These are phyloP conservation scores for Ahaetulla prasina DNA, from an alignment of 2,113 vertebrate genomes.

Conservation along the genomic window DNA sequence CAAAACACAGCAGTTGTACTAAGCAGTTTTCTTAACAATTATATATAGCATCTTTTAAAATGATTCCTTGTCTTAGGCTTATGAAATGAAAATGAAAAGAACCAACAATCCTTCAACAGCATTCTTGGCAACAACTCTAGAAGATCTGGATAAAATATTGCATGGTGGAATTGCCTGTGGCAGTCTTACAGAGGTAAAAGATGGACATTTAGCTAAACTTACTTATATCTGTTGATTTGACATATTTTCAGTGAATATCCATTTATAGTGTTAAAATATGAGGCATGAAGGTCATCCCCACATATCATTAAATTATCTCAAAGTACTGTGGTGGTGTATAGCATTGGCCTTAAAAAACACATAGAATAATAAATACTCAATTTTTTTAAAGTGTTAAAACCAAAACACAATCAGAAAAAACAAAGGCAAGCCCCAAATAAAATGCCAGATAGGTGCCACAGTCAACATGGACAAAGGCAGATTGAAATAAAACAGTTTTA, in stretches of 20 bases:
- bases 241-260: not conserved
- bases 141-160: conserved; percentile 69
- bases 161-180: conserved; percentile 76
- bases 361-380: not conserved
- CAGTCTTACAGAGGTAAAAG: conserved; percentile 79
- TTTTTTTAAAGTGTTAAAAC: not conserved
- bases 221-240: not conserved
- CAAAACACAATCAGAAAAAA: not conserved
- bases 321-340: not conserved
- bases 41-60: not conserved
- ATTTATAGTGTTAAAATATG: not conserved
- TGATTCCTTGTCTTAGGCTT: conserved; percentile 60
- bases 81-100: conserved; percentile 67
- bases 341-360: not conserved
- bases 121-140: conserved; percentile 70
- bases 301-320: not conserved
- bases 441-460: not conserved
- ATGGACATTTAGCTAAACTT: not conserved
- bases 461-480: not conserved
- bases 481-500: not conserved
- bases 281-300: not conserved
- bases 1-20: not conserved
- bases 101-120: conserved; percentile 43
- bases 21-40: not conserved
- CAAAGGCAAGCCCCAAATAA: not conserved